Evolutionary conservation across 2,888 invertebrate species (phyloP), one percentile per base, ranked within the genome.

Genomic region (Heliconius ismenius): DNA sequence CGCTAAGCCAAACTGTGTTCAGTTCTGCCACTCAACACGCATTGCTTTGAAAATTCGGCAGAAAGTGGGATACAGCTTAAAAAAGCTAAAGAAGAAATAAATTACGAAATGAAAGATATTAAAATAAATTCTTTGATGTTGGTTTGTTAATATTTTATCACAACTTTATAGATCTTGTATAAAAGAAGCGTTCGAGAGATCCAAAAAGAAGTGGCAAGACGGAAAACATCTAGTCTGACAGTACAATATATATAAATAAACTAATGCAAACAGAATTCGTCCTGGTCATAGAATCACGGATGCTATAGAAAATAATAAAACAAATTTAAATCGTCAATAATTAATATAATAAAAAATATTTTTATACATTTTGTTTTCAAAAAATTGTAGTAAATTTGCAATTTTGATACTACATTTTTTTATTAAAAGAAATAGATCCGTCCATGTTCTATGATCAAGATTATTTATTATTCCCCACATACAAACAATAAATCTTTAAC

Each of bases 151-250:
- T 15, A 62, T 62, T 26, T 6, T 62, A 13, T 26, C 6, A 62
- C 15, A 28, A 32, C 28, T 73, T 72, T 95, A 39, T 89, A 97
- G 97, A 84, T 94, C 96, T 32, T 96, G 96, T 81, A 97, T 97
- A 82, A 95, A 95, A 79, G 97, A 97, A 91, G 96, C 96, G 9
- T 97, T 97, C 87, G 95, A 96, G 82, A 94, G 95, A 83, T 96
- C 96, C 49, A 96, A 96, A 85, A 95, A 90, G 81, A 94, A 88
- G 82, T 93, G 90, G 91, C 89, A 88, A 79, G 90, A 93, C 76
- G 94, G 92, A 18, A 86, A 86, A 80, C 94, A 94, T 76, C 83
- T 91, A 54, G 84, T 89, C 79, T 92, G 91, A 93, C 88, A 43
- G 21, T 36, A 4, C 39, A 67, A 67, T 39, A 28, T 39, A 28